Percentiles rank a stretch among this genome's conserved stretches.
phyloP scores from a whole-genome alignment of 2,113 vertebrate genomes.

The Tragelaphus buxtoni region DNA sequence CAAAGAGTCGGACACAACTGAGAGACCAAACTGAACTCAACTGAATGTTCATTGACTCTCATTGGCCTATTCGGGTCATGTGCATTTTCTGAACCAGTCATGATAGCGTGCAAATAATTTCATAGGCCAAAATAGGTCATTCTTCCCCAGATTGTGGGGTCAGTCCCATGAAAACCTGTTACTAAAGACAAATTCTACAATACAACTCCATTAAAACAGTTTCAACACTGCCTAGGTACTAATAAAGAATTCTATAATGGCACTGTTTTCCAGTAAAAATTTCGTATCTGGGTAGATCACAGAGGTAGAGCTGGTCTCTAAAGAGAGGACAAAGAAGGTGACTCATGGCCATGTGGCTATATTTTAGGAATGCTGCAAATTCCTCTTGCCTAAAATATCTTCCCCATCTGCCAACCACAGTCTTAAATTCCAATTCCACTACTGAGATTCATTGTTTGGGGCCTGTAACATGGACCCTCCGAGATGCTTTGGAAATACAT shows the following conservation, averaged over 20 bases:
- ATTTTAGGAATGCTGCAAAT: constrained; percentile 62
- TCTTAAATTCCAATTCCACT: constrained; percentile 48
- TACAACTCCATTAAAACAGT: background rate
- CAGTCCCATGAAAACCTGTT: background rate
- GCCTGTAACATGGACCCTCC: background rate
- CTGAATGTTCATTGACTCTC: background rate
- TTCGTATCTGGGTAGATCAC: background rate
- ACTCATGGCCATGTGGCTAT: constrained; percentile 59
- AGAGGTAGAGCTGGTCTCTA: constrained; percentile 53
- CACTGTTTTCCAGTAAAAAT: background rate
- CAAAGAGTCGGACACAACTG: too few relatives aligned
- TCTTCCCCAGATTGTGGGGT: background rate
- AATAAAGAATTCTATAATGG: background rate
- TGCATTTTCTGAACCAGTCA: background rate
- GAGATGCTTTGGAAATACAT: background rate
- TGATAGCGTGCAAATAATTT: background rate
- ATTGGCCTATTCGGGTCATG: background rate
- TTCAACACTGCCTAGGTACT: background rate
- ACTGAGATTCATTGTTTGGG: constrained; percentile 52
- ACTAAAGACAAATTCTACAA: constrained; percentile 13
- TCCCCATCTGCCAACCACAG: constrained; percentile 65
- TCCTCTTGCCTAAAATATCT: constrained; percentile 62
- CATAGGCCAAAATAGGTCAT: background rate
- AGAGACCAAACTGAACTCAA: too few relatives aligned
- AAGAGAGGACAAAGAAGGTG: constrained; percentile 62